Evolutionary conservation across 2,888 invertebrate species (phyloP), one percentile per base, ranked within the genome.

Genomic region (Meganola albula): DNA sequence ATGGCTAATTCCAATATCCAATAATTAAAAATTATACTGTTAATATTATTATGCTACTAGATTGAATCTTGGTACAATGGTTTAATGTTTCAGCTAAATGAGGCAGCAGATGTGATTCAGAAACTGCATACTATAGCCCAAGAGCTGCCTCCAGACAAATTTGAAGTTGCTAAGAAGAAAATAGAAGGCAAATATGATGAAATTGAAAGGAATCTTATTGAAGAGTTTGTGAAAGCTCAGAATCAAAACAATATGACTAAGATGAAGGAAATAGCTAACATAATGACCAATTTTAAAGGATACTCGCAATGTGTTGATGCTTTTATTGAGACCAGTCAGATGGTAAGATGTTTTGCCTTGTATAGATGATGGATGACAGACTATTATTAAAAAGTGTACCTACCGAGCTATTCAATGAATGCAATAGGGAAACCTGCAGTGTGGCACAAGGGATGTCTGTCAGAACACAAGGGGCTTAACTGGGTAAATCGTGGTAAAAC

Each of bases 91-190:
- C 63, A 95, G 93, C 83, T 99, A 20, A 93, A 95, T 67, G 95
- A 98, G 82, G 97, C 98, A 10, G 99, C 99, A 6, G 98, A 99
- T 83, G 92, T 99, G 3, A 98, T 99, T 53, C 97, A 99, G 74
- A 99, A 99, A 72, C 85, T 99, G 1, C 93, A 97, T 69, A 90
- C 97, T 10, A 97, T 99, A 51, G 93, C 98, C 0, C 97, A 98
- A 87, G 99, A 99, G 78, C 80, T 98, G 23, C 97, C 97, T 0
- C 88, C 91, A 0, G 93, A 93, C 38, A 95, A 94, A 65, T 96
- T 96, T 84, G 92, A 93, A 48, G 90, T 91, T 10, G 94, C 95
- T 0, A 93, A 93, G 53, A 91, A 91, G 55, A 95, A 95, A 73
- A 97, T 97, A 39, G 91, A 92, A 58, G 88, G 92, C 11, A 97